Evolutionary conservation across 92 coral and sea anemone genomes (phyloP).

Genomic region (Hydrozoanthus gracilis): DNA sequence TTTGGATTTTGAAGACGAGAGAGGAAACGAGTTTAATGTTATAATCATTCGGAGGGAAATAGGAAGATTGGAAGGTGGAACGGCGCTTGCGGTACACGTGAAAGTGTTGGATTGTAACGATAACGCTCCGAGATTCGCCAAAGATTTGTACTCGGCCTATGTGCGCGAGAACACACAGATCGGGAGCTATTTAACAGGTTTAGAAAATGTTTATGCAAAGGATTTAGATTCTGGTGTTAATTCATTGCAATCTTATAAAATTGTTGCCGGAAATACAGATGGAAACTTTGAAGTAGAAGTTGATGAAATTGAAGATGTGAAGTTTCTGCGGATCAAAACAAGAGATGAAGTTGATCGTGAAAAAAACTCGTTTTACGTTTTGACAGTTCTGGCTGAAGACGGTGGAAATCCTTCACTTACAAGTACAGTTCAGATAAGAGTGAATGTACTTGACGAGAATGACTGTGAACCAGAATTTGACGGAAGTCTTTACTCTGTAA

Average conservation of each 20-base stretch:
- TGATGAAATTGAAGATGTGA: slow-evolving; percentile 75
- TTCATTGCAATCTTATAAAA: slow-evolving; percentile 76
- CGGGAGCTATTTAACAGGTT: slow-evolving; percentile 84
- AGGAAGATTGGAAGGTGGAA: slow-evolving; percentile 65
- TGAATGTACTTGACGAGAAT: slow-evolving; percentile 85
- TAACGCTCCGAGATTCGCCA: slow-evolving; percentile 81
- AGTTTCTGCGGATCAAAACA: slow-evolving; percentile 84
- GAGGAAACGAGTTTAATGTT: slow-evolving; percentile 83
- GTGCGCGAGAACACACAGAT: slow-evolving; percentile 72
- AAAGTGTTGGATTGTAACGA: slow-evolving; percentile 84
- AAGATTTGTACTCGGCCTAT: slow-evolving; percentile 80
- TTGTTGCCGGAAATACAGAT: slow-evolving; percentile 88
- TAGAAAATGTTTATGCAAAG: slow-evolving; percentile 84
- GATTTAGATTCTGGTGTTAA: slow-evolving; percentile 83
- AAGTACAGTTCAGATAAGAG: slow-evolving; percentile 82
- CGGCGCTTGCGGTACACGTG: slow-evolving; percentile 72
- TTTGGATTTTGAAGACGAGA: slow-evolving; percentile 86
- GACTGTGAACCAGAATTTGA: slow-evolving; percentile 84
- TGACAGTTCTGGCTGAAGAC: slow-evolving; percentile 85
- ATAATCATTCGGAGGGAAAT: slow-evolving; percentile 81
- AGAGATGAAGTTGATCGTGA: slow-evolving; percentile 85
- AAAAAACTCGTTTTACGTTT: slow-evolving; percentile 76
- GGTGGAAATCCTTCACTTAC: slow-evolving; percentile 73
- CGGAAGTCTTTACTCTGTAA: slow-evolving; percentile 68
- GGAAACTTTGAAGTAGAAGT: slow-evolving; percentile 83